Evolutionary conservation across 2,888 invertebrate species (phyloP).

Genomic region (Strigamia maritima): DNA sequence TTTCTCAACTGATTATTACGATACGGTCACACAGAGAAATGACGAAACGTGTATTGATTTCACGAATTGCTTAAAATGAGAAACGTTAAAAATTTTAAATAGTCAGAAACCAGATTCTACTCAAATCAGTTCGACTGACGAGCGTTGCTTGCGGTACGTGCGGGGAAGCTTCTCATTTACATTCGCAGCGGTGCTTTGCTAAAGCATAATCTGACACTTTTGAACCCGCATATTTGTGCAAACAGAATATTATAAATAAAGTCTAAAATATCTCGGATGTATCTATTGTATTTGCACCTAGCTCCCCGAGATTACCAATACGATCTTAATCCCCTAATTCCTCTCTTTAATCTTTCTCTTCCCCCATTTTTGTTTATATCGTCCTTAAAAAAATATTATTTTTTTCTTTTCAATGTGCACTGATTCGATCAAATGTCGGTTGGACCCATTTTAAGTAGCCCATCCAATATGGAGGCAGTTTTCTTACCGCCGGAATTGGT

Average conservation of each 20-base stretch:
- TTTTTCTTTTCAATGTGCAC: neutral
- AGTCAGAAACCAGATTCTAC: neutral
- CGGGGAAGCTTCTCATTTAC: conserved; percentile 8
- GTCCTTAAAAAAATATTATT: neutral
- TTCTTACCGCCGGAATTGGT: conserved; percentile 9
- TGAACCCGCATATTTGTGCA: neutral
- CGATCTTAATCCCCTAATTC: too few species aligned
- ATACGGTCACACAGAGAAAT: too few species aligned
- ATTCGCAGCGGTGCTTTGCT: neutral
- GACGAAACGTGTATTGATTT: neutral
- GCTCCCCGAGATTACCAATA: too few species aligned
- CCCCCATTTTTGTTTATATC: neutral
- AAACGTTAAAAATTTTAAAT: neutral
- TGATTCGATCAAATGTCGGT: conserved; percentile 20
- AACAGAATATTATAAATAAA: neutral
- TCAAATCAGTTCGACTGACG: neutral
- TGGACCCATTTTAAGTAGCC: conserved; percentile 15
- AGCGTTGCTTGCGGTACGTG: neutral
- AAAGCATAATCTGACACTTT: neutral
- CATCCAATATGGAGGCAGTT: conserved; percentile 23
- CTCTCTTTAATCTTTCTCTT: neutral
- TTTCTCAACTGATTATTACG: too few species aligned
- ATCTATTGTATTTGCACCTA: too few species aligned
- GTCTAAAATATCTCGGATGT: neutral
- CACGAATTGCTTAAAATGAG: neutral